Evolutionary conservation across 2,797 vertebrate species (phyloP), one percentile per base, ranked within the genome.

Genomic region (Acipenser ruthenus): DNA sequence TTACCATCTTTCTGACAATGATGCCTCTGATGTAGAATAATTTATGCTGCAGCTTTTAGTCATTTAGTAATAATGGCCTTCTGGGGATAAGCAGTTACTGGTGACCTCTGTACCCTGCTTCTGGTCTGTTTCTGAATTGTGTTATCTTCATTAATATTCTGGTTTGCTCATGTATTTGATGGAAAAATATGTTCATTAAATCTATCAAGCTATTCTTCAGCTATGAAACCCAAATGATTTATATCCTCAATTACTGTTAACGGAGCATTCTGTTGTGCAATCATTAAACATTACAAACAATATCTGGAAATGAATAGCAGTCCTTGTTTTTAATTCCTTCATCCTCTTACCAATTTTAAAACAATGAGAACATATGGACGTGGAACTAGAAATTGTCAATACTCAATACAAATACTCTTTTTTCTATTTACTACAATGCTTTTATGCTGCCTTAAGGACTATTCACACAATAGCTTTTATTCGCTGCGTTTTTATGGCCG

Each of bases 1-100:
- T 89, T 98, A 99, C 78, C 97, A 99, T 83, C 92, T 99, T 77
- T 99, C 97, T 61, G 97, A 99, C 90, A 99, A 99, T 67, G 97
- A 99, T 50, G 94, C 93, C 10, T 99, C 97, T 62, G 97, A 99
- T 69, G 94, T 98, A 80, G 95, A 99, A 75, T 99, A 93, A 84
- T 77, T 83, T 77, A 62, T 62, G 9, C 18, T 62, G 18, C 60
- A 15, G 60, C 79, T 82, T 78, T 82, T 78, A 74, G 80, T 71
- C 74, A 80, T 83, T 78, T 77, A 79, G 79, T 79, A 66, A 81
- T 82, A 75, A 78, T 78, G 75, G 75, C 79, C 81, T 82, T 82
- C 76, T 74, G 80, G 73, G 71, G 60, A 79, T 84, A 77, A 85
- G 73, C 79, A 83, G 81, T 74, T 77, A 78, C 83, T 73, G 76